A percentile compares a stretch with the other conserved stretches of the same genome.
phyloP scores from a whole-genome alignment of 1,140 invertebrate genomes.

The Stratiolaelaps scimitus region DNA sequence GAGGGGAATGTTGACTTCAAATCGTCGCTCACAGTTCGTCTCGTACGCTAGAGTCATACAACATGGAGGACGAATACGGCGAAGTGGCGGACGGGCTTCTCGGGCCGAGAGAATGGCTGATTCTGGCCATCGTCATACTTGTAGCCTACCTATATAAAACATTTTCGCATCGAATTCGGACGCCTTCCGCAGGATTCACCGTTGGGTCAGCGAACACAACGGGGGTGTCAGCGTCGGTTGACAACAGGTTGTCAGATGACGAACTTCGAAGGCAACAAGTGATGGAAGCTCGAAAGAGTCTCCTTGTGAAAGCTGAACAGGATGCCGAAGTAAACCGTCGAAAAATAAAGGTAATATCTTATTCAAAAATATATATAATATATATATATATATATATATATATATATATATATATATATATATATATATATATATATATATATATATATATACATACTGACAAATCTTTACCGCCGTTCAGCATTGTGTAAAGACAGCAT shows the following conservation, averaged over 20 bases:
- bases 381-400: too few species aligned
- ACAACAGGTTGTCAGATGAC: background rate
- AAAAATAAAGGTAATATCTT: constrained; percentile 12
- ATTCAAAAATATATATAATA: too few species aligned
- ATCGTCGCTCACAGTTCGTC: too few species aligned
- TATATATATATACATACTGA: too few species aligned
- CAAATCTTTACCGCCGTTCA: too few species aligned
- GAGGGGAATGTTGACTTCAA: too few species aligned
- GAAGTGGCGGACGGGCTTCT: background rate
- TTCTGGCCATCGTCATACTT: background rate
- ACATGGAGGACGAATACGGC: too few species aligned
- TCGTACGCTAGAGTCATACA: too few species aligned
- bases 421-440: too few species aligned
- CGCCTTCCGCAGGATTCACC: background rate
- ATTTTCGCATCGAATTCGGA: background rate
- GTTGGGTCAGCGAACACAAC: background rate
- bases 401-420: too few species aligned
- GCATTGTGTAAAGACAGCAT: too few species aligned
- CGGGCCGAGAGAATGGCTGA: constrained; percentile 14
- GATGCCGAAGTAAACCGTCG: background rate
- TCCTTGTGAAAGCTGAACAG: background rate
- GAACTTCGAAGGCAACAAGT: background rate
- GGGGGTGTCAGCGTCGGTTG: background rate
- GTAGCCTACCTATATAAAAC: background rate
- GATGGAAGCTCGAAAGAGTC: constrained; percentile 3